phyloP scores from a whole-genome alignment of 2,888 invertebrate genomes.

The Lycaena phlaeas region DNA sequence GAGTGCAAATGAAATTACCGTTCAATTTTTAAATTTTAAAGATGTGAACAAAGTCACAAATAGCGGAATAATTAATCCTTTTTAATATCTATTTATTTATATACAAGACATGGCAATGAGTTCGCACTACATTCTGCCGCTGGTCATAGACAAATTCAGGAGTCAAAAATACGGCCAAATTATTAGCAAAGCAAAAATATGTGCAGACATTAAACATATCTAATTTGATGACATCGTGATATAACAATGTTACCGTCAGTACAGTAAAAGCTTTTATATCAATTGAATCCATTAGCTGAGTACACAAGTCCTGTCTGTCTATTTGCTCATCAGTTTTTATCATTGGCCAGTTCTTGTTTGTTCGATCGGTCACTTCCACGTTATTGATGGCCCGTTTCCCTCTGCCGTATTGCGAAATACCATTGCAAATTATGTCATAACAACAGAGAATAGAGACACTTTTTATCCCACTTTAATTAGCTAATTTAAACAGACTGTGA shows the following conservation, averaged over 20 bases:
- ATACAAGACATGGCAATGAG: too few species aligned
- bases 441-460: constrained; percentile 19
- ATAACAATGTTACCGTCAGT: constrained; percentile 49
- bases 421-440: constrained; percentile 21
- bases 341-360: constrained; percentile 67
- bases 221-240: constrained; percentile 48
- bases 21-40: too few species aligned
- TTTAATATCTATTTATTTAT: too few species aligned
- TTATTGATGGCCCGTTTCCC: constrained; percentile 65
- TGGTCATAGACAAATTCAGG: too few species aligned
- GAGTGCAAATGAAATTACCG: too few species aligned
- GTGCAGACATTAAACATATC: neutral
- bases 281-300: constrained; percentile 73
- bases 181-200: constrained; percentile 1
- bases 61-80: too few species aligned
- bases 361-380: constrained; percentile 64
- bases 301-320: constrained; percentile 66
- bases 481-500: constrained; percentile 17
- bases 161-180: neutral
- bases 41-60: too few species aligned
- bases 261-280: constrained; percentile 73
- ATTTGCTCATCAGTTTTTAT: constrained; percentile 73
- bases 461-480: constrained; percentile 17
- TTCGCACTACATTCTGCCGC: too few species aligned
- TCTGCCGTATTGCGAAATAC: constrained; percentile 33